phyloP scores from a whole-genome alignment of 2,113 vertebrate genomes.

The Oreochromis tanganicae region DNA sequence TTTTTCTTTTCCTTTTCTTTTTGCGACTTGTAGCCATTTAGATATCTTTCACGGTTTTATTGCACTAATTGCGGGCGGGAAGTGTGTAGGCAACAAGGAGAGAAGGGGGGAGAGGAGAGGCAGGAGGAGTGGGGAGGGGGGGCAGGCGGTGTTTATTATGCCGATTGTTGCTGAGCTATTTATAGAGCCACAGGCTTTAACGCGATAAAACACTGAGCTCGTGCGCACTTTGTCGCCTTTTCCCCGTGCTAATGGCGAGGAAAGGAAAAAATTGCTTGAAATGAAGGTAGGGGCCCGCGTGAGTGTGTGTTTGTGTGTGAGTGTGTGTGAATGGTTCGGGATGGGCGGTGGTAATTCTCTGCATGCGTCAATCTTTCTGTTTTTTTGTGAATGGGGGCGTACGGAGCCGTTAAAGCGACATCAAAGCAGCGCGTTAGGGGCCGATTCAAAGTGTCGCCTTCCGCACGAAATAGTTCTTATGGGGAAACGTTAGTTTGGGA shows the following conservation, averaged over 20 bases:
- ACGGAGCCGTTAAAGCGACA: slow-evolving; percentile 27
- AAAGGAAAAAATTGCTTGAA: not conserved
- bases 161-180: slow-evolving; percentile 67
- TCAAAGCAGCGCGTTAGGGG: not conserved
- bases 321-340: slow-evolving; percentile 57
- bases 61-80: slow-evolving; percentile 48
- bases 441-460: not conserved
- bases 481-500: not conserved
- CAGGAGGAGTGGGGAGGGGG: not conserved
- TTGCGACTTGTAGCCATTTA: not conserved
- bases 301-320: slow-evolving; percentile 9
- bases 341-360: slow-evolving; percentile 70
- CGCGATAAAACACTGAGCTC: not conserved
- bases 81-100: slow-evolving; percentile 34
- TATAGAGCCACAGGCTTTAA: slow-evolving; percentile 46
- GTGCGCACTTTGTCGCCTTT: not conserved
- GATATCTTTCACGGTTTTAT: not conserved
- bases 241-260: not conserved
- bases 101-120: not conserved
- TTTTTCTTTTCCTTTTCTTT: not conserved
- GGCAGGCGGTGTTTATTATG: slow-evolving; percentile 47
- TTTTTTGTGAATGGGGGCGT: slow-evolving; percentile 72
- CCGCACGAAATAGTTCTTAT: not conserved
- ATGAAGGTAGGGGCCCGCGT: slow-evolving; percentile 16
- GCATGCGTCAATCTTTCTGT: slow-evolving; percentile 66